Base-by-base conservation (phyloP, 2,797 vertebrate species). In the Lagorchestes hirsutus region DNA sequence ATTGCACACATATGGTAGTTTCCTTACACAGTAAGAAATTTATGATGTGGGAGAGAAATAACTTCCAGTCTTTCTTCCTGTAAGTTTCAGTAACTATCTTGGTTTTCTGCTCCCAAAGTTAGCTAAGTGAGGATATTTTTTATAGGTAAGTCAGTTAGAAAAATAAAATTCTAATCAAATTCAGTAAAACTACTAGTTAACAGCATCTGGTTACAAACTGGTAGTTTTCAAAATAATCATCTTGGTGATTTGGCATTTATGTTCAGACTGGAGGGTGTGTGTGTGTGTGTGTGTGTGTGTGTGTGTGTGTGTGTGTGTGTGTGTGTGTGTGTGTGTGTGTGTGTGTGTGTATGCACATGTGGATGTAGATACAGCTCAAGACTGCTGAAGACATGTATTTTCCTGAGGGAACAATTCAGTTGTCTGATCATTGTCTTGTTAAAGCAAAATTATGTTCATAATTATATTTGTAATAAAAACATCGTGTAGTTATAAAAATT, bases 21-120 rank as follows among this genome's bases (percentile, higher is more conserved):
- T 92, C 52, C 93, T 97, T 91, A 67, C 58, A 93, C 54, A 90
- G 28, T 40, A 56, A 92, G 52, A 8, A 56, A 28, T 90, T 91
- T 91, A 18, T 40, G 13, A 13, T 94, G 40, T 87, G 11, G 55
- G 46, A 55, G 16, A 67, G 96, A 93, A 95, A 55, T 90, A 54
- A 40, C 59, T 93, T 52, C 28, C 10, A 13, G 3, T 91, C 50
- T 90, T 92, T 54, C 50, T 59, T 54, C 54, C n/a, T 95, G 0
- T 74, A 50, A 34, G 58, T 54, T 93, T 93, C 92, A 50, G 8
- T 59, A 28, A 54, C 28, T 29, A 52, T 93, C 50, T 4, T 59
- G 90, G 50, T 91, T 95, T 92, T 95, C 82, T 95, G 91, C 34
- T 57, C 40, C 54, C 62, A 0, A 34, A 14, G 92, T 29, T 94